Conservation (phyloP, 2,797 vertebrate species). For the Cacajao melanocephalus region DNA sequence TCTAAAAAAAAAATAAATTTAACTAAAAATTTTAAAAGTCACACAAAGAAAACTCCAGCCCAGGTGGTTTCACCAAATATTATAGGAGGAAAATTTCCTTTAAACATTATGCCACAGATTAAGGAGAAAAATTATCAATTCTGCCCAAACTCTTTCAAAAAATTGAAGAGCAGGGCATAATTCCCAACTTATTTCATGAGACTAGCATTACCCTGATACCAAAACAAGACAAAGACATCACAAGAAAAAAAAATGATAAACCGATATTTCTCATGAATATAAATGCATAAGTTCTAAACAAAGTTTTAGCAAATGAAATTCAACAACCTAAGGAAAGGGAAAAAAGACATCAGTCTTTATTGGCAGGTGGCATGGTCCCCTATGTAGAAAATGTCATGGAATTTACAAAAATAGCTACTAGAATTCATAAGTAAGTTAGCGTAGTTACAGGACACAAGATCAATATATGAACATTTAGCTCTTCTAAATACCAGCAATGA, state of each 20-base stretch:
- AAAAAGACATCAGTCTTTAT: background rate
- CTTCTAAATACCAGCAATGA: background rate
- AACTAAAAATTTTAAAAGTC: background rate
- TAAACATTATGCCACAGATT: background rate
- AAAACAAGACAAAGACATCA: background rate
- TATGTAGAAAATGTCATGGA: constrained; percentile 11
- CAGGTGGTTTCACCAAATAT: background rate
- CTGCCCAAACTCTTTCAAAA: background rate
- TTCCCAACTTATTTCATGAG: background rate
- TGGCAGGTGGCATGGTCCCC: background rate
- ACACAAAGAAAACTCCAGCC: background rate
- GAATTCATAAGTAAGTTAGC: constrained; percentile 31
- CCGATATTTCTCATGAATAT: background rate
- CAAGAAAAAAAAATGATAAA: background rate
- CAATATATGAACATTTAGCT: constrained; percentile 41
- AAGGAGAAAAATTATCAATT: background rate
- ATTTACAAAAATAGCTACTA: background rate
- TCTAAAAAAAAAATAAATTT: background rate
- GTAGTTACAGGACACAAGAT: constrained; percentile 3
- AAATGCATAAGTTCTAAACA: background rate
- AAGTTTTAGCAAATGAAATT: background rate
- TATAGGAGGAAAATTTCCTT: background rate
- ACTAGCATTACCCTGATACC: background rate
- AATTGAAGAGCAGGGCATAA: no score
- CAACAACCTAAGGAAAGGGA: background rate